Evolutionary conservation across 2,113 vertebrate genomes (phyloP).

Genomic region (Rhinichthys klamathensis): DNA sequence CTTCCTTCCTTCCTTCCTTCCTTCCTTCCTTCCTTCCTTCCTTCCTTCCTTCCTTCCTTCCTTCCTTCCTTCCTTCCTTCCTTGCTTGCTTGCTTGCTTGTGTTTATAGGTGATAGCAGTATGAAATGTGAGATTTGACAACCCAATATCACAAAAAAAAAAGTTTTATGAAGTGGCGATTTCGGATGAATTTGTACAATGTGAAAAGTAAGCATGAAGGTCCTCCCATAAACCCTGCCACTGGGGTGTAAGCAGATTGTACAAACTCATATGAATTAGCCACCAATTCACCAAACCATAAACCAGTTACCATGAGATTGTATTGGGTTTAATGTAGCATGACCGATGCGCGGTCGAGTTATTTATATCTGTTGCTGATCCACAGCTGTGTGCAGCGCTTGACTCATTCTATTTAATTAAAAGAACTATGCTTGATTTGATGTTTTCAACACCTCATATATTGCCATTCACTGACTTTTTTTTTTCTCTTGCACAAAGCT

Average conservation of each 20-base stretch:
- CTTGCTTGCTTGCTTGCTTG: too few relatives aligned
- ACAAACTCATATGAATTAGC: too few relatives aligned
- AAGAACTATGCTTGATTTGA: neutral
- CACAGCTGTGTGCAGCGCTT: slow-evolving; percentile 18
- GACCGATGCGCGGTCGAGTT: neutral
- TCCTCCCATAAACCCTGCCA: too few relatives aligned
- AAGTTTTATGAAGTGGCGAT: too few relatives aligned
- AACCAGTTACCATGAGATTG: too few relatives aligned
- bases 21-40: neutral
- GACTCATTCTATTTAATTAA: slow-evolving; percentile 26
- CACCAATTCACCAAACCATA: too few relatives aligned
- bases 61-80: too few relatives aligned
- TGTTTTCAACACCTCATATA: neutral
- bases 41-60: neutral
- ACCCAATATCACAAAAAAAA: too few relatives aligned
- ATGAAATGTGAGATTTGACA: neutral
- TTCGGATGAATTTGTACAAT: too few relatives aligned
- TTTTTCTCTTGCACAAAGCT: neutral
- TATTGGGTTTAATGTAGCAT: neutral
- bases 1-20: too few relatives aligned
- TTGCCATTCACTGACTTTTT: neutral
- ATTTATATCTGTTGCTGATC: neutral
- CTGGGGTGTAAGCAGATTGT: too few relatives aligned
- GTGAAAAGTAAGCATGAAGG: too few relatives aligned
- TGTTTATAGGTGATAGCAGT: neutral